These are phyloP conservation scores for Ptychochromis oligacanthus DNA, from an alignment of 2,113 vertebrate species.

Conservation along the genomic window DNA sequence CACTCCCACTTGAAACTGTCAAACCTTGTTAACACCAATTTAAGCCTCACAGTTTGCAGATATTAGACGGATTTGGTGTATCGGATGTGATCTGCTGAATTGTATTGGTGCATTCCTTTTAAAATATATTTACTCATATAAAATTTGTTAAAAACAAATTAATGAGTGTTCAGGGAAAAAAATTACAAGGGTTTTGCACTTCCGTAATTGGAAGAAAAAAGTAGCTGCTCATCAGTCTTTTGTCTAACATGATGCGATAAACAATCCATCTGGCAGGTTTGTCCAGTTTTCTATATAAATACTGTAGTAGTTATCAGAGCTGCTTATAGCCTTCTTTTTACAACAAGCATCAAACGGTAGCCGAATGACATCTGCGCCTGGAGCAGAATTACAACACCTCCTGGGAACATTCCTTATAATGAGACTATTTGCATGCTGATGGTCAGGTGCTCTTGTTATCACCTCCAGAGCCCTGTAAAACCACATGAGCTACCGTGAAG, in stretches of 20 bases:
- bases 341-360: constrained; percentile 12
- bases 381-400: constrained; percentile 22
- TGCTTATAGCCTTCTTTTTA: not conserved
- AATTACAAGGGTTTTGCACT: too few species aligned
- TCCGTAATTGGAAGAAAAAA: too few species aligned
- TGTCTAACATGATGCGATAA: too few species aligned
- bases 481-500: constrained; percentile 17
- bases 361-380: constrained; percentile 4
- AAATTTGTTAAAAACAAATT: too few species aligned
- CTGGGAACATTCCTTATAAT: constrained; percentile 34
- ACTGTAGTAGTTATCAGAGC: not conserved
- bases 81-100: not conserved
- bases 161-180: not conserved
- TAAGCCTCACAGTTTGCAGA: not conserved
- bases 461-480: constrained; percentile 34
- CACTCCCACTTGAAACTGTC: not conserved
- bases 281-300: not conserved
- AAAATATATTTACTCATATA: too few species aligned
- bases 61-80: not conserved
- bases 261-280: not conserved
- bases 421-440: constrained; percentile 55
- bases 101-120: not conserved
- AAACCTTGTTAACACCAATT: not conserved
- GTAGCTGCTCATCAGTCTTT: too few species aligned
- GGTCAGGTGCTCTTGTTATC: constrained; percentile 58